Evolutionary conservation across 2,797 vertebrate genomes (phyloP).

Genomic region (Pteropus rufus): DNA sequence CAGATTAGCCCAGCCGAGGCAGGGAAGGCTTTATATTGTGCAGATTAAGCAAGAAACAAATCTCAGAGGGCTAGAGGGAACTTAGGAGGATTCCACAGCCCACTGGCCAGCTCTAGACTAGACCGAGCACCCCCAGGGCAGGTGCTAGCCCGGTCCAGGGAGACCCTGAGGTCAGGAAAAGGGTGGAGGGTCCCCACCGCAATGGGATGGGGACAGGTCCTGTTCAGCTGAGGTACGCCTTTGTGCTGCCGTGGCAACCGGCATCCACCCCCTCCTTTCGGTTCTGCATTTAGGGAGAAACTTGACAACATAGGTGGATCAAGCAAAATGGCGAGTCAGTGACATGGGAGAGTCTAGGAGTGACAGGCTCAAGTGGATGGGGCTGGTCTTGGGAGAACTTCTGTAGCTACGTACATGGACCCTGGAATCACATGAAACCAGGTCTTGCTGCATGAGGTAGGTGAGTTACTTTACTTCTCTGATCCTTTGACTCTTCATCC

Average conservation of each 20-base stretch:
- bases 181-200: rapidly evolving
- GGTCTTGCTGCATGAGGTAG: not conserved
- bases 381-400: not conserved
- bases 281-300: not conserved
- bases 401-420: not conserved
- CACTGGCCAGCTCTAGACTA: not conserved
- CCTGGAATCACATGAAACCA: not conserved
- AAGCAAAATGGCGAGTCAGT: not conserved
- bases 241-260: not conserved
- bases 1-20: not conserved
- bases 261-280: not conserved
- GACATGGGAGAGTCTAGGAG: not conserved
- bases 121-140: not conserved
- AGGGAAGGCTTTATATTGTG: not conserved
- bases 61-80: not conserved
- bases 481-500: not conserved
- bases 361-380: not conserved
- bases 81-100: not conserved
- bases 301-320: too few species aligned
- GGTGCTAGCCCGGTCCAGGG: not conserved
- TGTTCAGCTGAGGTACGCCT: not conserved
- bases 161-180: not conserved
- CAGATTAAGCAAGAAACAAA: not conserved
- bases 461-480: not conserved
- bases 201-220: too few species aligned